Evolutionary conservation across 2,113 vertebrate species (phyloP), one percentile per base, ranked within the genome.

Genomic region (Sminthopsis crassicaudata): DNA sequence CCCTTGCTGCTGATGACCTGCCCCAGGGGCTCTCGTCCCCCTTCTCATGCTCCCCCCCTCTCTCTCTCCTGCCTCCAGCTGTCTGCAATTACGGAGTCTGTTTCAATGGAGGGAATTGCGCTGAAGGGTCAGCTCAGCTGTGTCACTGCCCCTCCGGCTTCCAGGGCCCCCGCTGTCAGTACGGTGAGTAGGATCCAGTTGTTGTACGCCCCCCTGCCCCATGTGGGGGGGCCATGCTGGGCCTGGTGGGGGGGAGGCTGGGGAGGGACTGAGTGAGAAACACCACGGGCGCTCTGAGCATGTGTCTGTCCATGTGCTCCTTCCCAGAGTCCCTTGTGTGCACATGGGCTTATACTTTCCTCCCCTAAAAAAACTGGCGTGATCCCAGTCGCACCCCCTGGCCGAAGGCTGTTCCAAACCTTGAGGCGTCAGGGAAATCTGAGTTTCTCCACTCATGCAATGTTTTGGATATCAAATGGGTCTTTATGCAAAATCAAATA

Each of bases 161-260:
- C 98, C 99, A 98, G 5, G 99, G 99, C 0, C 98, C 99, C 91
- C 99, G 98, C 98, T 99, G 99, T 92, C 99, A 99, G 98, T 98
- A 99, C 0, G 99, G 99, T 99, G 96, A 99, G 99, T 98, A 54
- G 30, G 0, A n/a, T 5, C 12, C 26, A 23, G 5, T 9, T 67
- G 1, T 2, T 89, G 11, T 14, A 0, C 7, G 10, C 0, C 0
- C 12, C 53, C n/a, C 27, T 0, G 8, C n/a, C 25, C 57, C 42
- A 84, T 36, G 53, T 22, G 9, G 51, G 53, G 22, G 3, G 53
- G 91, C 76, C 11, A 0, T 11, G 8, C 4, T 14, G 52, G n/a
- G 67, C 7, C 67, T 84, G 4, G 6, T 0, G 55, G 36, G 26
- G 24, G 53, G 60, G 84, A 84, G 57, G 30, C 3, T 12, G 57